These are phyloP conservation scores for Catharus bicknelli DNA, from an alignment of 2,113 vertebrate species.

Conservation along the genomic window DNA sequence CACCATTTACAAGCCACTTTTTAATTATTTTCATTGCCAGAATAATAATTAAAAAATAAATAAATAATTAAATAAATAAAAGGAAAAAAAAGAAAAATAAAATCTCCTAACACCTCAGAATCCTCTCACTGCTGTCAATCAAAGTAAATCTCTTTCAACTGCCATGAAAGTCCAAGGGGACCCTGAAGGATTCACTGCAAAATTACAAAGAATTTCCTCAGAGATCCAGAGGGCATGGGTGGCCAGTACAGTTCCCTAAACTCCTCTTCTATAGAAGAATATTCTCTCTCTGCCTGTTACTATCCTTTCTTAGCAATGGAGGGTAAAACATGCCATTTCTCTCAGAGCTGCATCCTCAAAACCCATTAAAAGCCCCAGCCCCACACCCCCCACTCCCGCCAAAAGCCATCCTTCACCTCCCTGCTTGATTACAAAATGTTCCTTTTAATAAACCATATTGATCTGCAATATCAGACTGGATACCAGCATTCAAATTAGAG, in stretches of 20 bases:
- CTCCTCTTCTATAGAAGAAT: not conserved
- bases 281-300: not conserved
- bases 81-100: too few species aligned
- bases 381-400: not conserved
- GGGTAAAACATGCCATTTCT: not conserved
- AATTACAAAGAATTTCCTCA: slow-evolving; percentile 3
- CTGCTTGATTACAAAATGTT: not conserved
- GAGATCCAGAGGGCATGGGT: not conserved
- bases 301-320: not conserved
- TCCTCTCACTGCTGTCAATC: not conserved
- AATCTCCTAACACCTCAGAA: not conserved
- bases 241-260: not conserved
- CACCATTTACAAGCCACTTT: not conserved
- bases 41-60: not conserved
- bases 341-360: not conserved
- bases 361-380: not conserved
- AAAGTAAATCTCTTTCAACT: not conserved
- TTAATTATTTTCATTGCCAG: not conserved
- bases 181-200: not conserved
- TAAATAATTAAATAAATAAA: too few species aligned
- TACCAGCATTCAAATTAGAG: slow-evolving; percentile 7
- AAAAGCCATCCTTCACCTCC: slow-evolving; percentile 13
- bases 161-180: not conserved
- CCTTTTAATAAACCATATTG: slow-evolving; percentile 2
- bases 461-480: slow-evolving; percentile 40